phyloP scores from a whole-genome alignment of 2,888 invertebrate genomes.

The Helobdella robusta region DNA sequence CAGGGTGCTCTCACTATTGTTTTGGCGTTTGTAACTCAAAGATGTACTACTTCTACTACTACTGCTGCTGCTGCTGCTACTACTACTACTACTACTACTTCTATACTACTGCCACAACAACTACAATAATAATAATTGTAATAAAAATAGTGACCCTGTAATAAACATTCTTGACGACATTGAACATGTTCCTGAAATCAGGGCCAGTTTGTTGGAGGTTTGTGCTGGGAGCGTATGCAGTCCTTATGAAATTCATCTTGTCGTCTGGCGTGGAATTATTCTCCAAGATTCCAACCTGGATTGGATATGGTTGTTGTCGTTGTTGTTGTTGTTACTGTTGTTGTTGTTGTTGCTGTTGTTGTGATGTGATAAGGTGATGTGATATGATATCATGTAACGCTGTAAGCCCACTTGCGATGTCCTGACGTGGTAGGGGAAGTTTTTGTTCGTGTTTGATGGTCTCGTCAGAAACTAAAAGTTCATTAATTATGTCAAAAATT shows the following conservation, averaged over 20 bases:
- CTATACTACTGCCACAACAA: too few species aligned
- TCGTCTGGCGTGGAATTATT: not conserved
- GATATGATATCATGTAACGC: too few species aligned
- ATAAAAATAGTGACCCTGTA: not conserved
- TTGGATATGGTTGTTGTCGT: too few species aligned
- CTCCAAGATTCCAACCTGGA: conserved; percentile 25
- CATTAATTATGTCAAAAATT: conserved; percentile 4
- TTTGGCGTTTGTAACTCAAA: too few species aligned
- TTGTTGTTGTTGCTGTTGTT: too few species aligned
- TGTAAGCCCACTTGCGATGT: conserved; percentile 65
- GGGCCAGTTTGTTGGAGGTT: not conserved
- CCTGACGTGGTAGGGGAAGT: conserved; percentile 80
- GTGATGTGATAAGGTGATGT: too few species aligned
- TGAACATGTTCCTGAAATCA: conserved; percentile 22
- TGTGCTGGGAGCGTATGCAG: not conserved
- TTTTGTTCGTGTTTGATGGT: conserved; percentile 74
- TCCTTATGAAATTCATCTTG: conserved; percentile 5
- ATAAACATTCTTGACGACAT: conserved; percentile 20
- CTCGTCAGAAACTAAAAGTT: conserved; percentile 56
- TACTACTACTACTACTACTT: too few species aligned
- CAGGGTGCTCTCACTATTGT: too few species aligned
- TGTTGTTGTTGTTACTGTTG: too few species aligned
- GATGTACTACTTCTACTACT: too few species aligned
- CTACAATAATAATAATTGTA: not conserved
- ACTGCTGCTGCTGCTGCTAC: too few species aligned